Percentiles rank a stretch among this genome's conserved stretches.
phyloP scores from a whole-genome alignment of 2,113 vertebrate genomes.

The Capreolus pygargus region DNA sequence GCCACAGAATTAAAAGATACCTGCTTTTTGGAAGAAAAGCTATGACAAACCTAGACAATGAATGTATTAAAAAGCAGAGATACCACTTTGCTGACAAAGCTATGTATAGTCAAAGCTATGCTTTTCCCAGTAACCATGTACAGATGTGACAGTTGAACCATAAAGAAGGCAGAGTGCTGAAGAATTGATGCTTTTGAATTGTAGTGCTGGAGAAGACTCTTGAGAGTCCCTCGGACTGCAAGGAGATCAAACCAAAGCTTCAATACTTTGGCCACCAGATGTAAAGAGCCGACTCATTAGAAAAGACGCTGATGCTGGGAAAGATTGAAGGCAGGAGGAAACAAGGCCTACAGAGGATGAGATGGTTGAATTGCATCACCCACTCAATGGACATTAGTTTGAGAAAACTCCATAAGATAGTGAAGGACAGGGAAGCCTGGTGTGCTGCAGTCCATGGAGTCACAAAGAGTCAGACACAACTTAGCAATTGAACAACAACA shows the following conservation, averaged over 20 bases:
- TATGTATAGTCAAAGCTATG: neutral
- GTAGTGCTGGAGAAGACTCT: neutral
- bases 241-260: neutral
- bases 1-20: neutral
- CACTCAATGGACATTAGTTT: neutral
- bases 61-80: neutral
- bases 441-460: neutral
- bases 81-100: neutral
- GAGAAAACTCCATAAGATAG: neutral
- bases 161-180: neutral
- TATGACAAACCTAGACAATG: neutral
- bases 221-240: neutral
- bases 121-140: neutral
- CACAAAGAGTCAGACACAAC: neutral
- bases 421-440: neutral
- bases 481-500: neutral
- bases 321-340: neutral
- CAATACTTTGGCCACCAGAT: neutral
- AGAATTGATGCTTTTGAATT: neutral
- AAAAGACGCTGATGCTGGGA: neutral
- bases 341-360: neutral
- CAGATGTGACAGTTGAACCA: neutral
- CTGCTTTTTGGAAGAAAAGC: neutral
- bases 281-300: neutral
- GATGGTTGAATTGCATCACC: neutral